phyloP scores from a whole-genome alignment of 2,888 invertebrate genomes.

The Patella caerulea region DNA sequence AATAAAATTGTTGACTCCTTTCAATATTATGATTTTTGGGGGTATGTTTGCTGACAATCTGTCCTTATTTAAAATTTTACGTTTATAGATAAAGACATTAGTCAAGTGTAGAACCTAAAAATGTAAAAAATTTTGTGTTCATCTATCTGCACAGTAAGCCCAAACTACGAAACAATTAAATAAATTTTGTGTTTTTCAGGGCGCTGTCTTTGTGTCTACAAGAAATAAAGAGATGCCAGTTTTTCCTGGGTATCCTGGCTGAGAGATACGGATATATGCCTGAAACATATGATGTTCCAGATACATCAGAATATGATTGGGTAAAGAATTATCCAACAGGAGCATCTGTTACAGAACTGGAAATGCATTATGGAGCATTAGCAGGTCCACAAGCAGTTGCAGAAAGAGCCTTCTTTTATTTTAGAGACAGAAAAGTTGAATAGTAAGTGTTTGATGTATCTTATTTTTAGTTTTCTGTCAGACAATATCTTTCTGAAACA shows the following conservation, averaged over 20 bases:
- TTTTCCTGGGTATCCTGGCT: conserved; percentile 72
- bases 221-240: conserved; percentile 70
- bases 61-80: no score
- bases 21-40: no score
- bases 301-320: conserved; percentile 68
- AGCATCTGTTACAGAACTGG: conserved; percentile 72
- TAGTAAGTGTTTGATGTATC: conserved; percentile 39
- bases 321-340: conserved; percentile 67
- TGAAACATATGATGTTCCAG: conserved; percentile 58
- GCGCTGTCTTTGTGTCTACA: conserved; percentile 70
- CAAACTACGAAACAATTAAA: background rate
- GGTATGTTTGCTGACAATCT: no score
- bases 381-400: conserved; percentile 43
- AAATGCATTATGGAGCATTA: conserved; percentile 69
- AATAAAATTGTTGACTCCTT: no score
- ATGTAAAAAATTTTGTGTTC: background rate
- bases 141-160: background rate
- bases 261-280: conserved; percentile 72
- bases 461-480: background rate
- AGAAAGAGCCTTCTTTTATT: conserved; percentile 69
- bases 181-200: conserved; percentile 49
- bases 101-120: no score
- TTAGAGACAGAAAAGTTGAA: conserved; percentile 65
- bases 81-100: no score
- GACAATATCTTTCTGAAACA: no score